Conservation (phyloP, 2,797 vertebrate genomes). For the Remorina albescens region DNA sequence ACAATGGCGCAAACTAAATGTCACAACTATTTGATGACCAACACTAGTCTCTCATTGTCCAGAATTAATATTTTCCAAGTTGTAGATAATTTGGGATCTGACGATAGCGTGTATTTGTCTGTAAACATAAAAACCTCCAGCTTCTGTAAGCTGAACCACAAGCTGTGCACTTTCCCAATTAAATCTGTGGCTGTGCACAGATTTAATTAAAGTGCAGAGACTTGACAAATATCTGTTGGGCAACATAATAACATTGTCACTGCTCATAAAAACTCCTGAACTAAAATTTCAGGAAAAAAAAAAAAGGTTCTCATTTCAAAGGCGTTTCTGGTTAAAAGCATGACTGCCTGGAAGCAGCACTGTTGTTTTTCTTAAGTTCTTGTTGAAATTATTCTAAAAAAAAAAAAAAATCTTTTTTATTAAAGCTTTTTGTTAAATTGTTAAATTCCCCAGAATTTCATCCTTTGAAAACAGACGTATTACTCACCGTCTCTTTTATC, state of each 20-base stretch:
- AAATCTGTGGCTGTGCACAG: constrained; percentile 43
- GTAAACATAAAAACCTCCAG: neutral
- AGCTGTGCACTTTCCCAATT: constrained; percentile 46
- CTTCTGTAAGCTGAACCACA: constrained; percentile 18
- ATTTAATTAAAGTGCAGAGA: constrained; percentile 61
- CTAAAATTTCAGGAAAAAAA: constrained; percentile 11
- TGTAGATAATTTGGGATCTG: constrained; percentile 20
- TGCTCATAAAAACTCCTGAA: constrained; percentile 45
- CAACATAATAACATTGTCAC: constrained; percentile 37
- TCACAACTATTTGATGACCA: neutral
- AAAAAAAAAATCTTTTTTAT: too few relatives aligned
- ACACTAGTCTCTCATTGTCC: neutral
- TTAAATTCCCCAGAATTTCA: constrained; percentile 73
- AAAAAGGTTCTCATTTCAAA: constrained; percentile 39
- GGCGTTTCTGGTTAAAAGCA: constrained; percentile 58
- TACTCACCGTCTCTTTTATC: constrained; percentile 76
- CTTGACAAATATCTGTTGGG: constrained; percentile 45
- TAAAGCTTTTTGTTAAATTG: too few relatives aligned
- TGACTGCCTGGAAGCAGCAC: constrained; percentile 53
- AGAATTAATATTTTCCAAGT: neutral
- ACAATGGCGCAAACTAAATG: neutral
- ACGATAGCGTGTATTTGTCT: neutral
- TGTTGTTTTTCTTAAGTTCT: constrained; percentile 52
- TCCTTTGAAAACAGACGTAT: constrained; percentile 72
- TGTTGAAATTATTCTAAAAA: constrained; percentile 29